Conservation (phyloP, 1,140 invertebrate species). For the Leptopilina boulardi region DNA sequence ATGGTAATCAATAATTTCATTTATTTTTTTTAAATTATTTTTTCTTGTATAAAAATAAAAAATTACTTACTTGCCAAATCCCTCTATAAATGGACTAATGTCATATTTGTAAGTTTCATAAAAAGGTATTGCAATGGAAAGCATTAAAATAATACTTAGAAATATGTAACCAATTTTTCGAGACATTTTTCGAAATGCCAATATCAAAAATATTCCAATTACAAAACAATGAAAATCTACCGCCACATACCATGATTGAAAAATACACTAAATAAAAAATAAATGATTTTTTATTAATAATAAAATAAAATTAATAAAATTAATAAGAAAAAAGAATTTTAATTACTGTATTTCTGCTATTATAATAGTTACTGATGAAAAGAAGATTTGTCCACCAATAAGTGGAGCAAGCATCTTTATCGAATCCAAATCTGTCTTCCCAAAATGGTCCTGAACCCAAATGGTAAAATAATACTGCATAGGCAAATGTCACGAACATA, state of each 20-base stretch:
- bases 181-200: constrained; percentile 70
- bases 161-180: constrained; percentile 57
- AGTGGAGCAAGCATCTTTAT: constrained; percentile 66
- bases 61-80: constrained; percentile 57
- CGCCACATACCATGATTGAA: constrained; percentile 78
- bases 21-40: neutral
- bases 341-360: constrained; percentile 60
- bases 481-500: constrained; percentile 64
- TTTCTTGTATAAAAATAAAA: constrained; percentile 1
- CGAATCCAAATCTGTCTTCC: constrained; percentile 53
- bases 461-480: constrained; percentile 60
- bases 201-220: constrained; percentile 73
- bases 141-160: constrained; percentile 44
- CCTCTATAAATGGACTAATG: constrained; percentile 51
- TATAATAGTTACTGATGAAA: constrained; percentile 78
- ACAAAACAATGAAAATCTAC: constrained; percentile 78
- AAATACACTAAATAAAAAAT: constrained; percentile 72
- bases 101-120: constrained; percentile 51
- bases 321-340: constrained; percentile 1
- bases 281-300: constrained; percentile 24
- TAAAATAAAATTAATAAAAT: constrained; percentile 10
- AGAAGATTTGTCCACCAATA: constrained; percentile 79
- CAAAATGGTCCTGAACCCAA: constrained; percentile 67
- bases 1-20: no score
- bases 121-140: constrained; percentile 53